Base-by-base conservation (phyloP, 2,888 invertebrate species). In the Coelinius sp. region DNA sequence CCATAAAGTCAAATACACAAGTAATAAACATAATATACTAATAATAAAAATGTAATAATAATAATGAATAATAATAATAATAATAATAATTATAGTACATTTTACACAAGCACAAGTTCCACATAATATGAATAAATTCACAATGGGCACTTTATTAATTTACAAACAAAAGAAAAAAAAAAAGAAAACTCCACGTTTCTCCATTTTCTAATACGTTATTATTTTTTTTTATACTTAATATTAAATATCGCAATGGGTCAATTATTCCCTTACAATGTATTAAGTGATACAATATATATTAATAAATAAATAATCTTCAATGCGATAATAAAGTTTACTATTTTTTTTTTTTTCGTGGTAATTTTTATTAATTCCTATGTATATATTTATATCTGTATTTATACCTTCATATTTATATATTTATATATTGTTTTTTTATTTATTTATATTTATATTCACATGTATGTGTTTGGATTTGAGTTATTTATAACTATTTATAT, bases 251-350 rank as follows among this genome's bases (percentile, higher is more conserved):
- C 31, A 27, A 27, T n/a, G 53, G 12, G 25, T 56, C 27, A 56
- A 56, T 31, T 14, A 25, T 17, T 56, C 31, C 27, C 56, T 56
- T 62, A 74, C 56, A 62, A 70, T 80, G 75, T 77, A 73, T 78
- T 73, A 74, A 73, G 71, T 76, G 78, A 77, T 77, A 71, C 75
- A 77, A 79, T 80, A 79, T 80, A 79, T 81, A 81, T 83, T 82
- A 83, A 86, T 85, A 85, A 86, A 87, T 86, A 87, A 86, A 86
- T 86, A 86, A 86, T 86, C 85, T 85, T 84, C 81, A 85, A 86
- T 85, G 84, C 81, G 80, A 85, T 86, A 85, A 86, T 86, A 87
- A 86, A 85, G 83, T 83, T 67, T 76, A 77, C 80, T 78, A 81
- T 80, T 56, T 56, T n/a, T n/a, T n/a, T n/a, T n/a, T n/a, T n/a